Evolutionary conservation across 2,888 invertebrate species (phyloP), one percentile per base, ranked within the genome.

Genomic region (Gisinianus flammeolus): DNA sequence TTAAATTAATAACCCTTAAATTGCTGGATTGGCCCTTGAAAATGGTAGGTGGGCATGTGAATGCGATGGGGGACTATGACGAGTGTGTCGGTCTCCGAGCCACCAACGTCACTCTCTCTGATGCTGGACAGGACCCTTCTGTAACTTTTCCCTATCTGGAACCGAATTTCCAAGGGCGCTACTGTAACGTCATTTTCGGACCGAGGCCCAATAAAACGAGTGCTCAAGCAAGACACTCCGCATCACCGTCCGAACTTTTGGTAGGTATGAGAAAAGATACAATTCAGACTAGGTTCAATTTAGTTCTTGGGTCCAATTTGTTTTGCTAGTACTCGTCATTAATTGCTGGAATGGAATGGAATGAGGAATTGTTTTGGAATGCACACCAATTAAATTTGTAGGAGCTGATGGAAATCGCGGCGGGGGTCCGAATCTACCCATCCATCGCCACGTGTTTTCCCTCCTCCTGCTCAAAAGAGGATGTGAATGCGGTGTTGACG

Each of bases 31-130:
- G n/a, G n/a, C n/a, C n/a, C n/a, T n/a, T n/a, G n/a, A n/a, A n/a
- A n/a, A n/a, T n/a, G n/a, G n/a, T n/a, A n/a, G n/a, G n/a, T 44
- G 83, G 82, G n/a, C 83, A 83, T 54, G 58, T 83, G 4, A 79
- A 78, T 62, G 72, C 80, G 5, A 62, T 83, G 31, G 83, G 83
- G 16, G 83, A 83, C 52, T 83, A 78, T 77, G 83, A 83, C 33
- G 82, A 83, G 68, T 83, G 83, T 62, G 24, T 81, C 5, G 77
- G 56, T 8, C 28, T 82, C 16, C 67, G 31, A 22, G 73, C 72
- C 1, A 62, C 4, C 3, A 26, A 71, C n/a, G 30, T 64, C 1
- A 44, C 22, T 22, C 4, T 6, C 2, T 19, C 19, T 4, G 22
- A 22, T 22, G 22, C 24, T 24, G 4, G 4, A 22, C 2, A 4